phyloP scores from a whole-genome alignment of 2,888 invertebrate species.

The Synergus gifuensis region DNA sequence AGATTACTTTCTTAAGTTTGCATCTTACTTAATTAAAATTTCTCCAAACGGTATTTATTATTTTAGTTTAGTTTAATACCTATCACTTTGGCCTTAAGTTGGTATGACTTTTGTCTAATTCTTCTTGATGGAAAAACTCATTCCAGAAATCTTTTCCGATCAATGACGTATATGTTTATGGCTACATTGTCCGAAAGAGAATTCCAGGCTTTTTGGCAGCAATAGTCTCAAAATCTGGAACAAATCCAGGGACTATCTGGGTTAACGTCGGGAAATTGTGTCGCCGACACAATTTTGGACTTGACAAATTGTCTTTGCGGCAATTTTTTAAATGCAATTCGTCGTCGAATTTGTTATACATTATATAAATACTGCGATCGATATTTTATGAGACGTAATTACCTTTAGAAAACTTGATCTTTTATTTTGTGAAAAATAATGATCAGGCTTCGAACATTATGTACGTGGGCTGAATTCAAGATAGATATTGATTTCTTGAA shows the following conservation, averaged over 20 bases:
- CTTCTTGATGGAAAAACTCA: not conserved
- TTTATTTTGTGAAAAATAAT: no score
- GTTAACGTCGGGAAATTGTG: slow-evolving; percentile 70
- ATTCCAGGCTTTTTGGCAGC: slow-evolving; percentile 64
- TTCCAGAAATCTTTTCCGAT: not conserved
- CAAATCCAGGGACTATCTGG: slow-evolving; percentile 70
- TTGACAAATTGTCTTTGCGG: slow-evolving; percentile 46
- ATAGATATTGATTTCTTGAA: not conserved
- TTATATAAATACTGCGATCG: no score
- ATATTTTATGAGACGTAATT: no score
- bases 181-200: not conserved
- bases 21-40: no score
- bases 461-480: not conserved
- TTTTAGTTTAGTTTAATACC: no score
- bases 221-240: slow-evolving; percentile 64
- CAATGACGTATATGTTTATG: slow-evolving; percentile 45
- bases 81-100: no score
- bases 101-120: not conserved
- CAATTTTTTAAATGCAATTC: slow-evolving; percentile 15
- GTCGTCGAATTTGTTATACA: no score
- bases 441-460: not conserved
- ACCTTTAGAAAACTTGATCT: no score
- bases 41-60: no score
- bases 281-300: slow-evolving; percentile 57
- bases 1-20: not conserved